Conservation (phyloP, 2,888 invertebrate genomes). For the Cinara cedri region DNA sequence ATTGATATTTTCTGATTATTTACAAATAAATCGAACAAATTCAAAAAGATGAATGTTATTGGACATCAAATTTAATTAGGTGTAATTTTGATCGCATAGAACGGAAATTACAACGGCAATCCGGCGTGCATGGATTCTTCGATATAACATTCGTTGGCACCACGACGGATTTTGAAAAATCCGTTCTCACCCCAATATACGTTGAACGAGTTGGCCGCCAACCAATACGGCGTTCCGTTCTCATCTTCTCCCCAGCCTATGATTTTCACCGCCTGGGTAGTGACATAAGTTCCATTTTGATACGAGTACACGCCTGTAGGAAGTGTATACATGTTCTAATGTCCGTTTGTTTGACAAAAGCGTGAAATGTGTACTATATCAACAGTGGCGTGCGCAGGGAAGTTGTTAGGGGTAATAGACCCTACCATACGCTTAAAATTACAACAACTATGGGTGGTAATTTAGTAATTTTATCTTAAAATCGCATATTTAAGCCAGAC, state of each 20-base stretch:
- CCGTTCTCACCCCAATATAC: constrained; percentile 89
- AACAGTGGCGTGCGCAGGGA: no score
- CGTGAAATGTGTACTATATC: not conserved
- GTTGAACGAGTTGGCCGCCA: constrained; percentile 92
- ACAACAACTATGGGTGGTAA: no score
- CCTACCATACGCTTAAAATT: no score
- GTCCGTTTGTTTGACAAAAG: not conserved
- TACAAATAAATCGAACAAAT: no score
- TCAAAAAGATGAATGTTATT: no score
- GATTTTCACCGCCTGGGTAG: constrained; percentile 59
- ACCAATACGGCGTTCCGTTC: constrained; percentile 80
- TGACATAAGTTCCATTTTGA: constrained; percentile 72
- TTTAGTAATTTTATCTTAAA: no score
- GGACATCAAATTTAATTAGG: no score
- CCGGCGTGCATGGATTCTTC: constrained; percentile 63
- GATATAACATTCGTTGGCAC: constrained; percentile 77
- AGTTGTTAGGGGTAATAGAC: no score
- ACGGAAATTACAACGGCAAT: constrained; percentile 12
- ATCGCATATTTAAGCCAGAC: no score
- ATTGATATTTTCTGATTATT: no score
- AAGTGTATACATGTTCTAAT: not conserved
- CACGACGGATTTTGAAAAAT: constrained; percentile 85
- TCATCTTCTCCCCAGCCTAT: constrained; percentile 80
- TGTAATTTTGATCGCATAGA: no score
- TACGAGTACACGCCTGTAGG: constrained; percentile 17